Base-by-base conservation (phyloP, 2,797 vertebrate species). In the Furcifer pardalis region DNA sequence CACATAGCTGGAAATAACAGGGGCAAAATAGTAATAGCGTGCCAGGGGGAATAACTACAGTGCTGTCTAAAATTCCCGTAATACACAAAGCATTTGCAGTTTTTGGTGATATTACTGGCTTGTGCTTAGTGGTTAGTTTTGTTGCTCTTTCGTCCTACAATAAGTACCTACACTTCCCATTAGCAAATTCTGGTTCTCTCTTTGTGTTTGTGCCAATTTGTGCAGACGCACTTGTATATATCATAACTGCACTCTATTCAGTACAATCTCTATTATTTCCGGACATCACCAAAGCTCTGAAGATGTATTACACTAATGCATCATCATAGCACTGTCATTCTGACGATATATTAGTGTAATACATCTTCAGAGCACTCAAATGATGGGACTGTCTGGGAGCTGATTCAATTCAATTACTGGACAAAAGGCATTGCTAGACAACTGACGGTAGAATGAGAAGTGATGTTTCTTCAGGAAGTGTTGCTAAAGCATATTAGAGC, bases 281-380 rank as follows among this genome's bases (percentile, higher is more conserved):
- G 89, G 87, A 77, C 89, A 87, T 87, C 78, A 82, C 73, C 7
- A 73, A 76, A 84, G 71, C 90, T 83, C 81, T 35, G 90, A 89
- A 93, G 93, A 94, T 87, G 49, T 89, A 87, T 90, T 81, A 81
- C 78, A 56, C 81, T 84, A 89, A 90, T 91, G 91, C 62, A 89
- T 94, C 94, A 92, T 90, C 87, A 84, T 44, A 90, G 79, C 90
- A 42, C 68, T 90, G 93, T 91, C 93, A 60, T 89, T 81, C 85
- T 79, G 92, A 84, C 80, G 46, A 88, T 90, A 46, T 90, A 91
- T 94, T 91, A 92, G 86, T 87, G 89, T 88, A 82, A 91, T 92
- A 91, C 86, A 92, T 94, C 93, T 93, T 92, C 79, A 68, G 81
- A 87, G 85, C 84, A 13, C 91, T 91, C 90, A 40, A 62, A 69